Evolutionary conservation across 2,113 vertebrate species (phyloP), one percentile per base, ranked within the genome.

Genomic region (Malurus elegans): DNA sequence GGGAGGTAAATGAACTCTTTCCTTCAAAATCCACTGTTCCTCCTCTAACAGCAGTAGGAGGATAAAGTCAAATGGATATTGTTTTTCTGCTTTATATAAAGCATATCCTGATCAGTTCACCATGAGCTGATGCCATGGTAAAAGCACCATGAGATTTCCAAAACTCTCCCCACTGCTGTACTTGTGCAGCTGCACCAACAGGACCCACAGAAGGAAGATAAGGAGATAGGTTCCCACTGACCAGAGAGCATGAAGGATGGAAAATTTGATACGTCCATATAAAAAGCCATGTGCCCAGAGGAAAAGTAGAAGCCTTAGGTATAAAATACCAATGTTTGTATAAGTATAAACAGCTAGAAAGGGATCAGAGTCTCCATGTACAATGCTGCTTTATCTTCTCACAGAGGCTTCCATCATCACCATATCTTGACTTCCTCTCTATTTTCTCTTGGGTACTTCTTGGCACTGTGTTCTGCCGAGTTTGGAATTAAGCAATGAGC

Each of bases 361-460:
- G 64, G 23, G 31, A 90, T 74, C 86, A 69, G 90, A 80, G 18
- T 48, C 36, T 78, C 51, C 12, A 51, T 3, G 6, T 58, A 88
- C 90, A 82, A 48, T 70, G 66, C 31, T 42, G 3, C 76, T 93
- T 90, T 94, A 83, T 94, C 82, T 50, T 87, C 62, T 76, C 51
- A 25, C 71, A 73, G 54, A 79, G 79, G 34, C n/a, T 76, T 92
- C 92, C 44, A 90, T 74, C 93, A 78, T 40, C 47, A 47, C 71
- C 12, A 5, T 71, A 86, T 95, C 72, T 36, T 36, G 75, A 88
- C 61, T 90, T 96, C 45, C 40, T 92, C 36, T 83, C 44, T 70
- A 61, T 93, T 88, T 88, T 95, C 95, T 94, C 92, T 88, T 64
- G 82, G 28, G 72, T 84, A 81, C 53, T 81, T 90, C 79, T 90